A percentile compares a stretch with the other conserved stretches of the same genome.
These are phyloP conservation scores for Rhopalosiphum nymphaeae DNA, from an alignment of 2,888 invertebrate species.

Conservation along the genomic window DNA sequence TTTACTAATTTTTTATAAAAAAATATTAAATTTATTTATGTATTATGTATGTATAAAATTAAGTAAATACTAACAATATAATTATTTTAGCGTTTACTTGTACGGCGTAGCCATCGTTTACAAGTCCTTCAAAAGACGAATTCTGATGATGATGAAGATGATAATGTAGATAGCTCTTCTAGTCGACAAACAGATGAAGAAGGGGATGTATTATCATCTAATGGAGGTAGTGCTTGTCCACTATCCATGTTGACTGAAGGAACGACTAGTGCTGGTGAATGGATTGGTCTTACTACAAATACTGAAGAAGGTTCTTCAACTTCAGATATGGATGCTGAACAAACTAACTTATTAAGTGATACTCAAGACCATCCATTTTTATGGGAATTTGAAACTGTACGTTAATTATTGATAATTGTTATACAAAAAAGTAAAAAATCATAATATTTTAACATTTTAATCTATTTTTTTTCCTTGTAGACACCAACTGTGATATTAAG, in stretches of 20 bases:
- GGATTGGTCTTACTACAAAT: slow-evolving; percentile 90
- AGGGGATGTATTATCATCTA: slow-evolving; percentile 66
- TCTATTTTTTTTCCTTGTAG: slow-evolving; percentile 68
- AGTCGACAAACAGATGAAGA: slow-evolving; percentile 67
- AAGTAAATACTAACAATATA: not conserved
- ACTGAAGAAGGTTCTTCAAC: slow-evolving; percentile 89
- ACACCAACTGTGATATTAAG: slow-evolving; percentile 81
- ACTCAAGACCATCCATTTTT: slow-evolving; percentile 74
- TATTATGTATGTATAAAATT: not conserved
- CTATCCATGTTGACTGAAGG: slow-evolving; percentile 73
- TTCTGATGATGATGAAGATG: slow-evolving; percentile 66
- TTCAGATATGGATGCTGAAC: slow-evolving; percentile 80
- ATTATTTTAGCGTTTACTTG: slow-evolving; percentile 35
- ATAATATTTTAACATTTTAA: not conserved
- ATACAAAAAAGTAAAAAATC: not conserved
- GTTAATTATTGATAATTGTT: slow-evolving; percentile 23
- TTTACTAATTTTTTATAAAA: not conserved
- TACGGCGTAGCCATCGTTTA: slow-evolving; percentile 42
- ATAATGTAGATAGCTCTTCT: slow-evolving; percentile 69
- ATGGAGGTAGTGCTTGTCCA: slow-evolving; percentile 67
- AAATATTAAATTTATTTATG: not conserved
- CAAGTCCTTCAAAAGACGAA: slow-evolving; percentile 50
- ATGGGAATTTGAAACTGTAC: slow-evolving; percentile 77
- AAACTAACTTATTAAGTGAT: slow-evolving; percentile 73
- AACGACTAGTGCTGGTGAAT: slow-evolving; percentile 81